These are phyloP conservation scores for Temnothorax unifasciatus DNA, from an alignment of 2,888 invertebrate genomes.

Conservation along the genomic window DNA sequence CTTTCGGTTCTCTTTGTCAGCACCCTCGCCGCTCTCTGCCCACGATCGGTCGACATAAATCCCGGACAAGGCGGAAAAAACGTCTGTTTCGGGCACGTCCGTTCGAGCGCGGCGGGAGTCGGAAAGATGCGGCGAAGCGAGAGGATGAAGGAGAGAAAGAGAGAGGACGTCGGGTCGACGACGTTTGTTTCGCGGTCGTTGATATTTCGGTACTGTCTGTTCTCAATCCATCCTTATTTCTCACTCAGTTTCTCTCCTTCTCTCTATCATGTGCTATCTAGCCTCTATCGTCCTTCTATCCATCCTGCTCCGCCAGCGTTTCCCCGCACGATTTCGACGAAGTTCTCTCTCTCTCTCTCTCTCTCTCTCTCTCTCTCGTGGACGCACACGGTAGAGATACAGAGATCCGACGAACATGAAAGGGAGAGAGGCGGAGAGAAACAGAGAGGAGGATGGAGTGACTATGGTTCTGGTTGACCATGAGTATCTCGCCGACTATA, in stretches of 20 bases:
- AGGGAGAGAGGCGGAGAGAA: neutral
- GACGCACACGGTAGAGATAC: conserved; percentile 11
- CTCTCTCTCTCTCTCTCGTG: neutral
- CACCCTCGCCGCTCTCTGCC: conserved; percentile 51
- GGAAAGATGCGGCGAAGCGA: conserved; percentile 4
- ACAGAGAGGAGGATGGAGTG: conserved; percentile 33
- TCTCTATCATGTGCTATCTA: conserved; percentile 49
- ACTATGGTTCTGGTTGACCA: conserved; percentile 70
- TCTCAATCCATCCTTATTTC: conserved; percentile 37
- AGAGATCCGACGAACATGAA: neutral
- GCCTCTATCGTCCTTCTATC: conserved; percentile 40
- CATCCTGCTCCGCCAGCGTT: conserved; percentile 19
- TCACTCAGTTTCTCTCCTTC: conserved; percentile 19
- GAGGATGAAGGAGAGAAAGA: neutral
- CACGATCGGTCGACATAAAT: conserved; percentile 54
- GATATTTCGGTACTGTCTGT: conserved; percentile 75
- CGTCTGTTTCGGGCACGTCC: conserved; percentile 57
- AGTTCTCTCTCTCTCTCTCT: conserved; percentile 26
- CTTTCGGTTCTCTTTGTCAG: conserved; percentile 36
- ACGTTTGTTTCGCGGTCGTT: conserved; percentile 77
- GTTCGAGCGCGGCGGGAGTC: conserved; percentile 42
- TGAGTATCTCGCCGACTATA: conserved; percentile 73
- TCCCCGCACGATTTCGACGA: conserved; percentile 51
- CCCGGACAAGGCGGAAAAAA: conserved; percentile 57
- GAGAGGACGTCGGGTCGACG: conserved; percentile 66